Base-by-base conservation (phyloP, 2,113 vertebrate species). In the Platycercus adscitus region DNA sequence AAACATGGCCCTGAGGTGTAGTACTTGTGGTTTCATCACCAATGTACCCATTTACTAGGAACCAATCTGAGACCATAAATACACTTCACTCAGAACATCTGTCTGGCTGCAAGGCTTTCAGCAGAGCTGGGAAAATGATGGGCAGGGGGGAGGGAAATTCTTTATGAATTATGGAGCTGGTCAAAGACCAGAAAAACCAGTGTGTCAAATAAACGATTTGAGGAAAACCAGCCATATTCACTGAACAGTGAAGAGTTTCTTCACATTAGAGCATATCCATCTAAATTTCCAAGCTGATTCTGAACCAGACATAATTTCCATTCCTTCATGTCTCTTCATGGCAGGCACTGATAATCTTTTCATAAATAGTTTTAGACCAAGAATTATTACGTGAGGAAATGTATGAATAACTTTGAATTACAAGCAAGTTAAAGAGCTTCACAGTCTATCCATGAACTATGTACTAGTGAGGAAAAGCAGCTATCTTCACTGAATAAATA, bases 381-480 rank as follows among this genome's bases (percentile, higher is more conserved):
- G 92, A 96, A 81, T 96, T 94, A 97, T 96, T 91, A 96, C 82
- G 86, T 94, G 95, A 92, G 65, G 90, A 95, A 92, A 96, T 86
- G 69, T 95, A 90, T 86, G 86, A 96, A 93, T 93, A 95, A 95
- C 88, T 95, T 86, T 92, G 93, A 96, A 95, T 92, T 95, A 91
- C 72, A 91, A 95, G 84, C 83, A 68, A 91, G 80, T 84, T 90
- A 91, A 94, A 93, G 90, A 88, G 77, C 86, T 95, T 92, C 93
- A 85, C 65, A 86, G 65, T 69, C 90, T 84, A 72, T 23, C 80
- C 23, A 4, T 91, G 90, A 95, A 72, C 92, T 92, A 75, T 17
- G 37, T 71, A 91, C 72, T 65, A 81, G 78, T 91, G 86, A 96
- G 89, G 82, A 95, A 94, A 97, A 93, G 83, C 76, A 93, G 88